A percentile compares a stretch with the other conserved stretches of the same genome.
These are phyloP conservation scores for Apantesis nais DNA, from an alignment of 2,888 invertebrate genomes.

Conservation along the genomic window DNA sequence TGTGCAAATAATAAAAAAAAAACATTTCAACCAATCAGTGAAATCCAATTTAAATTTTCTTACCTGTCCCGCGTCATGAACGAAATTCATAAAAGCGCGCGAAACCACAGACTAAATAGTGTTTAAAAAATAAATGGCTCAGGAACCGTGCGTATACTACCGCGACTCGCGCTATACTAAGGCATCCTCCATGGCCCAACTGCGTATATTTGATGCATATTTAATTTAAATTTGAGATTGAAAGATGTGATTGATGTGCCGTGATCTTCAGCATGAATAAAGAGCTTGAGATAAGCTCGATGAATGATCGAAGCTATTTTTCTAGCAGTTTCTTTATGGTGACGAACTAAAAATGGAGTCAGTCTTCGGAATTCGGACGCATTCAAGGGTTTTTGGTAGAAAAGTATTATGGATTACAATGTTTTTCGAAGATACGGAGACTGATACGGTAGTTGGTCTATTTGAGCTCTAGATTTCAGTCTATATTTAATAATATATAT, in stretches of 20 bases:
- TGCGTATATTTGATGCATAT: constrained; percentile 26
- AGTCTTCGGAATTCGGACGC: background rate
- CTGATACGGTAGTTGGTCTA: no score
- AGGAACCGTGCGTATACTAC: constrained; percentile 20
- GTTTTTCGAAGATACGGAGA: no score
- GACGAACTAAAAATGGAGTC: background rate
- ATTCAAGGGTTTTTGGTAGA: no score
- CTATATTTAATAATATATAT: no score
- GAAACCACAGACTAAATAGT: constrained; percentile 18
- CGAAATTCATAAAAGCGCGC: constrained; percentile 25
- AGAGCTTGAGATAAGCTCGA: background rate
- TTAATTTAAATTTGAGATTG: constrained; percentile 16
- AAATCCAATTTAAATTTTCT: background rate
- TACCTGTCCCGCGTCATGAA: constrained; percentile 30
- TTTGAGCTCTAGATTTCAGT: no score
- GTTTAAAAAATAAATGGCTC: constrained; percentile 16
- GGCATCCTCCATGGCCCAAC: constrained; percentile 14
- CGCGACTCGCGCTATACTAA: constrained; percentile 28
- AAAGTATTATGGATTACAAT: no score
- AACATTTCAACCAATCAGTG: background rate
- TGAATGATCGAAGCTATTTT: background rate
- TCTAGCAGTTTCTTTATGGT: background rate
- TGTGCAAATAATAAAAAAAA: background rate
- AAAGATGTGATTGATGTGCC: background rate
- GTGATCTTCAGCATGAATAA: background rate